A percentile compares a stretch with the other conserved stretches of the same genome.
Evolutionary conservation across 2,797 vertebrate species (phyloP).

Genomic region (Mus spretus): DNA sequence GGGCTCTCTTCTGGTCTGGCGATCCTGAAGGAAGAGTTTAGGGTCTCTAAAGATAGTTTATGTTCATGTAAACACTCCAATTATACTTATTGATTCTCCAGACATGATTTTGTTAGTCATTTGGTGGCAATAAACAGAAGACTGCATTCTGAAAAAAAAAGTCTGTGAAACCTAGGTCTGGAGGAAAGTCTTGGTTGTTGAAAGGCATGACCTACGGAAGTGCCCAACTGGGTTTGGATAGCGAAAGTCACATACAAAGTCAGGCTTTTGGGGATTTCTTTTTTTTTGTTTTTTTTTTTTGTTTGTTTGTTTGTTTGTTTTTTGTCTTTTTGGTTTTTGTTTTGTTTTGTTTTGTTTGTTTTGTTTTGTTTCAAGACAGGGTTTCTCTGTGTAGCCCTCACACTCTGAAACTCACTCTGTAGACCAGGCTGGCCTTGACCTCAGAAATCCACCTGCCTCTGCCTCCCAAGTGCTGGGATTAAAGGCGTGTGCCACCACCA

Average conservation of each 20-base stretch:
- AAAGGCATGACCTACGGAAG: neutral
- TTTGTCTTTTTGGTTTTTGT: no score
- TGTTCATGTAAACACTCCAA: neutral
- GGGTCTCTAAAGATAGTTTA: neutral
- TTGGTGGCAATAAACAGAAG: neutral
- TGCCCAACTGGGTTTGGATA: no score
- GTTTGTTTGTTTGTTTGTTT: no score
- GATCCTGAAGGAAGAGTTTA: neutral
- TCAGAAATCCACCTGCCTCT: no score
- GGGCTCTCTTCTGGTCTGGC: neutral
- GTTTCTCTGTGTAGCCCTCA: no score
- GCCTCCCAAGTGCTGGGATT: no score
- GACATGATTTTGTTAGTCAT: neutral
- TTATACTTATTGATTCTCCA: neutral
- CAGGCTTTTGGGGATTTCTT: neutral
- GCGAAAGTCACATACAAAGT: neutral
- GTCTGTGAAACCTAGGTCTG: neutral
- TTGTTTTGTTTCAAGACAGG: no score
- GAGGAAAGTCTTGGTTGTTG: rapidly evolving
- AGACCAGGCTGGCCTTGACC: no score
- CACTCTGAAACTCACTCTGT: no score
- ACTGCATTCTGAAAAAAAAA: neutral
- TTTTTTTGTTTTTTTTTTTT: neutral
- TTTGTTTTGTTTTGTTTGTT: no score
- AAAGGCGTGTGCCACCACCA: no score